phyloP scores from a whole-genome alignment of 2,797 vertebrate species.

The Loriculus beryllinus region DNA sequence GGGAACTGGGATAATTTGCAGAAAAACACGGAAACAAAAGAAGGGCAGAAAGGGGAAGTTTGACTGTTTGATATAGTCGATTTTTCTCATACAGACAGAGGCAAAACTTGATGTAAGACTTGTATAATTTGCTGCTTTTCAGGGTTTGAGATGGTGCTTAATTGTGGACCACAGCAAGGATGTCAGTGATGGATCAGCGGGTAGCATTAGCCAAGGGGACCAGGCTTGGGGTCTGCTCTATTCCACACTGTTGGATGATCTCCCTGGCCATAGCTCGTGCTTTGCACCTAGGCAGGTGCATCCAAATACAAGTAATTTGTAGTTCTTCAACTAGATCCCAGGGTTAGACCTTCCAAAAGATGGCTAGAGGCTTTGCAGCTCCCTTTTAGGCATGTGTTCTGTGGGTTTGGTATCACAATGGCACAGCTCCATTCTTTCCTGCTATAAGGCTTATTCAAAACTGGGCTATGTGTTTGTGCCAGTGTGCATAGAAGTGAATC shows the following conservation, averaged over 20 bases:
- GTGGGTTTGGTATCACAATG: not conserved
- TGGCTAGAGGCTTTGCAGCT: not conserved
- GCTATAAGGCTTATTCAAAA: not conserved
- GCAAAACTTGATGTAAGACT: not conserved
- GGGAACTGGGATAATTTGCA: not conserved
- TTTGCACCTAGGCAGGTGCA: not conserved
- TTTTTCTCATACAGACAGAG: not conserved
- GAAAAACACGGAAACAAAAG: not conserved
- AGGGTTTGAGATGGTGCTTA: not conserved
- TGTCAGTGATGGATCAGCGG: not conserved
- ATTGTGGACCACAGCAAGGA: not conserved
- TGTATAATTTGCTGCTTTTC: not conserved
- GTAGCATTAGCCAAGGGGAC: not conserved
- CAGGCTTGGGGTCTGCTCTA: not conserved
- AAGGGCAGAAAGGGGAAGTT: not conserved
- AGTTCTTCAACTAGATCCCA: not conserved
- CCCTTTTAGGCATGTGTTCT: not conserved
- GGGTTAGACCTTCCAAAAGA: not conserved
- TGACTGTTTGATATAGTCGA: not conserved
- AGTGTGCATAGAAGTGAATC: not conserved
- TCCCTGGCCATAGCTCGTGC: not conserved
- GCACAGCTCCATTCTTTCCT: not conserved
- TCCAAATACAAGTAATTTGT: not conserved
- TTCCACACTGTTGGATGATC: rapidly evolving
- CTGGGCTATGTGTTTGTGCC: not conserved